A percentile compares a stretch with the other conserved stretches of the same genome.
Evolutionary conservation across 2,797 vertebrate species (phyloP).

Genomic region (Valencia hispanica): DNA sequence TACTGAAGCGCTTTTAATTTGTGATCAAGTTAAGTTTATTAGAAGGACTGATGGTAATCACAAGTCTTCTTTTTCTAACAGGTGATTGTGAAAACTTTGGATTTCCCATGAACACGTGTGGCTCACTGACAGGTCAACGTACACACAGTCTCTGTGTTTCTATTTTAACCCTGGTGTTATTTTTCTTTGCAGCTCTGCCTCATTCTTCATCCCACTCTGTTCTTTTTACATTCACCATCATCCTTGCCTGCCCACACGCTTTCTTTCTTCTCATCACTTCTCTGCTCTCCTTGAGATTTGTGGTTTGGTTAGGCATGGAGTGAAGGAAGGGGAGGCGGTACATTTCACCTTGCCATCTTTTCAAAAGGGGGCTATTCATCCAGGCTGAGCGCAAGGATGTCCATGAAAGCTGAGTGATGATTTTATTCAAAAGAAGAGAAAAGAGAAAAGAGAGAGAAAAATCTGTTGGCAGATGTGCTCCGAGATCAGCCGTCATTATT

Average conservation of each 20-base stretch:
- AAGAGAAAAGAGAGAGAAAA: constrained; percentile 21
- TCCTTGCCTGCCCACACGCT: constrained; percentile 42
- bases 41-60: neutral
- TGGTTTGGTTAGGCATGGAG: constrained; percentile 29
- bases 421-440: constrained; percentile 56
- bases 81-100: neutral
- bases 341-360: constrained; percentile 65
- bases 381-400: constrained; percentile 41
- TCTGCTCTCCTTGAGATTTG: constrained; percentile 53
- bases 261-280: constrained; percentile 30
- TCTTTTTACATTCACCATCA: constrained; percentile 40
- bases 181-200: constrained; percentile 23
- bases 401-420: constrained; percentile 52
- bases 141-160: constrained; percentile 4
- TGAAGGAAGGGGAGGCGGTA: constrained; percentile 21
- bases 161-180: constrained; percentile 23
- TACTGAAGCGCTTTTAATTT: constrained; percentile 12
- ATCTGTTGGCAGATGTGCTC: constrained; percentile 35
- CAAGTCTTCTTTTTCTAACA: neutral
- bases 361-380: constrained; percentile 57
- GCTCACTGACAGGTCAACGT: constrained; percentile 1
- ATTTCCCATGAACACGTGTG: constrained; percentile 2
- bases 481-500: constrained; percentile 51
- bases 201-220: constrained; percentile 31
- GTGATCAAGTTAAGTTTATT: constrained; percentile 7